Conservation (phyloP, 2,797 vertebrate genomes). For the Takifugu rubripes region DNA sequence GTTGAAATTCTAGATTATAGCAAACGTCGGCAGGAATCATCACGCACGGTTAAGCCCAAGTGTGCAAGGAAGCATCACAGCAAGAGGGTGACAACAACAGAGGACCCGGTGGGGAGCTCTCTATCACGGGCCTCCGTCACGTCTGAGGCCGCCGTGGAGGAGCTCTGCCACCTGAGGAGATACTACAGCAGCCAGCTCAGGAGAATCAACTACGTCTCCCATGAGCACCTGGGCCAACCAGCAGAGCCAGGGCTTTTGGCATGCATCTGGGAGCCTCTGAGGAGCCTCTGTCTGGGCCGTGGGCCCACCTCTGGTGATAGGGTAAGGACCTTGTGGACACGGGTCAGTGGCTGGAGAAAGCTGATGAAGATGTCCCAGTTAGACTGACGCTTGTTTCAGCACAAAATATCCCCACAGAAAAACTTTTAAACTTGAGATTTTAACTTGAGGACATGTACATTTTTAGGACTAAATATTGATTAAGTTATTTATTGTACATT, state of each 20-base stretch:
- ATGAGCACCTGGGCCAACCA: constrained; percentile 66
- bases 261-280: constrained; percentile 67
- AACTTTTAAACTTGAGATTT: too few species aligned
- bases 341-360: constrained; percentile 69
- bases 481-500: too few species aligned
- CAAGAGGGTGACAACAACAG: too few species aligned
- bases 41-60: constrained; percentile 20
- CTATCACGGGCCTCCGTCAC: constrained; percentile 70
- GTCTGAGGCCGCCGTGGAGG: constrained; percentile 68
- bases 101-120: constrained; percentile 21
- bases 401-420: too few species aligned
- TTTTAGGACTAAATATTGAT: too few species aligned
- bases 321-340: constrained; percentile 63
- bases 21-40: constrained; percentile 4
- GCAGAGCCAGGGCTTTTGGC: constrained; percentile 58
- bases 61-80: constrained; percentile 11
- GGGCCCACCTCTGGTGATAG: constrained; percentile 53
- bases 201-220: constrained; percentile 74
- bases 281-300: constrained; percentile 47
- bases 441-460: too few species aligned
- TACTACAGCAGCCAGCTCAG: constrained; percentile 74
- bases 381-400: too few species aligned
- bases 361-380: constrained; percentile 17
- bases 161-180: constrained; percentile 68
- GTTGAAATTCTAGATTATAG: constrained; percentile 46